A percentile compares a stretch with the other conserved stretches of the same genome.
phyloP scores from a whole-genome alignment of 2,113 vertebrate species.

The Pteropus alecto region DNA sequence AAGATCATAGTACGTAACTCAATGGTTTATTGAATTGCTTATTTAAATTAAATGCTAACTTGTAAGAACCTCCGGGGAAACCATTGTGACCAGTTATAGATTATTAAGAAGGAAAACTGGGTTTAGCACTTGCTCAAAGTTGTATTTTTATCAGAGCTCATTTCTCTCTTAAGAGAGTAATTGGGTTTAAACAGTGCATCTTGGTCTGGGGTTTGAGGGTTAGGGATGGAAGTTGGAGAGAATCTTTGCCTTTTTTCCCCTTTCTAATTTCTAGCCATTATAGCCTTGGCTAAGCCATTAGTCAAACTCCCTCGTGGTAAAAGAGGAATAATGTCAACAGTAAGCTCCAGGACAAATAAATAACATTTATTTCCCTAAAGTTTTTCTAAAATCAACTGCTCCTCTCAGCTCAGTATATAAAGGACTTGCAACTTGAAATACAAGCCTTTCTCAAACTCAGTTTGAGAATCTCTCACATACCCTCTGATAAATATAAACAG shows the following conservation, averaged over 20 bases:
- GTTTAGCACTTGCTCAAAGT: neutral
- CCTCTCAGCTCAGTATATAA: neutral
- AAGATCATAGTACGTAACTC: neutral
- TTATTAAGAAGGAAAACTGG: conserved; percentile 28
- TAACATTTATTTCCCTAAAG: conserved; percentile 42
- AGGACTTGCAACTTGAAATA: neutral
- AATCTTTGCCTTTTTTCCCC: neutral
- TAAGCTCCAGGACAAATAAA: conserved; percentile 39
- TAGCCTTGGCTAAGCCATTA: neutral
- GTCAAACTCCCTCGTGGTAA: conserved; percentile 13
- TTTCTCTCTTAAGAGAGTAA: neutral
- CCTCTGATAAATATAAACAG: neutral
- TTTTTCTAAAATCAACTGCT: neutral
- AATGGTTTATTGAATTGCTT: neutral
- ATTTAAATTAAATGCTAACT: conserved; percentile 48
- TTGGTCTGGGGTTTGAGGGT: neutral
- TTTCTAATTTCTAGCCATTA: neutral
- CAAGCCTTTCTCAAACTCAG: neutral
- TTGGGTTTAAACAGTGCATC: neutral
- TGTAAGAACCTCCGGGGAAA: conserved; percentile 50
- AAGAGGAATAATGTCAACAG: neutral
- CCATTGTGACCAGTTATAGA: neutral
- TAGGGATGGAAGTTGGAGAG: neutral
- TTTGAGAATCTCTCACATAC: neutral
- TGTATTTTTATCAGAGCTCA: neutral